Conservation (phyloP, 1,140 invertebrate species). For the Ceratoteleas bidentatus region DNA sequence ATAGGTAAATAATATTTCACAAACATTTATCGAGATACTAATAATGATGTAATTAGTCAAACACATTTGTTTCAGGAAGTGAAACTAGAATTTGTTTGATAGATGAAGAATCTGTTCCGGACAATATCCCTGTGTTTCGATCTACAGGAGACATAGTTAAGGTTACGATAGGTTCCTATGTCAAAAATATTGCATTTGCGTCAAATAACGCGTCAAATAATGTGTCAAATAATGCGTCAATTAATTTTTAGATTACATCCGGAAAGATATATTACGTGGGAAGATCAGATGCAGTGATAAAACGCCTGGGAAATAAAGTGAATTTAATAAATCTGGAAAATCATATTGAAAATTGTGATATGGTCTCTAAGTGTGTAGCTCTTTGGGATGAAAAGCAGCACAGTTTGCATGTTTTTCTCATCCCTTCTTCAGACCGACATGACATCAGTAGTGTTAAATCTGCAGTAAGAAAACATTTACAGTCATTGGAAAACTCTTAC, state of each 20-base stretch:
- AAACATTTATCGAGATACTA: too few species aligned
- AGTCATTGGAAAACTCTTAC: slow-evolving; percentile 64
- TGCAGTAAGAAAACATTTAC: slow-evolving; percentile 54
- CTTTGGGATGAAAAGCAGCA: slow-evolving; percentile 80
- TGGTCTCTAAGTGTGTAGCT: slow-evolving; percentile 80
- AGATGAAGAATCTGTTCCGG: slow-evolving; percentile 79
- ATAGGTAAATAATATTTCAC: slow-evolving; percentile 77
- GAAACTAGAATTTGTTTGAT: slow-evolving; percentile 84
- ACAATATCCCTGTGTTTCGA: slow-evolving; percentile 81
- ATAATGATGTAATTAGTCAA: neutral
- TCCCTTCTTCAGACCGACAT: slow-evolving; percentile 23
- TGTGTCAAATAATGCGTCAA: neutral
- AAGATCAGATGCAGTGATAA: slow-evolving; percentile 86
- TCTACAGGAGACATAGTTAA: slow-evolving; percentile 86
- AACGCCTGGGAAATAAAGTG: slow-evolving; percentile 87
- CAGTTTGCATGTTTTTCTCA: slow-evolving; percentile 81
- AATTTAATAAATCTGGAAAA: slow-evolving; percentile 84
- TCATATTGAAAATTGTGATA: slow-evolving; percentile 77
- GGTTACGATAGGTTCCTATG: too few species aligned
- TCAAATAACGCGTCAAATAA: neutral
- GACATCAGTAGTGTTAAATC: slow-evolving; percentile 46
- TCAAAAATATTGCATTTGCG: too few species aligned
- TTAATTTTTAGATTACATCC: slow-evolving; percentile 74
- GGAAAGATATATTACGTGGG: slow-evolving; percentile 84
- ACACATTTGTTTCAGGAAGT: slow-evolving; percentile 80